Evolutionary conservation across 1,140 invertebrate genomes (phyloP).

Genomic region (Drosophila obscura): DNA sequence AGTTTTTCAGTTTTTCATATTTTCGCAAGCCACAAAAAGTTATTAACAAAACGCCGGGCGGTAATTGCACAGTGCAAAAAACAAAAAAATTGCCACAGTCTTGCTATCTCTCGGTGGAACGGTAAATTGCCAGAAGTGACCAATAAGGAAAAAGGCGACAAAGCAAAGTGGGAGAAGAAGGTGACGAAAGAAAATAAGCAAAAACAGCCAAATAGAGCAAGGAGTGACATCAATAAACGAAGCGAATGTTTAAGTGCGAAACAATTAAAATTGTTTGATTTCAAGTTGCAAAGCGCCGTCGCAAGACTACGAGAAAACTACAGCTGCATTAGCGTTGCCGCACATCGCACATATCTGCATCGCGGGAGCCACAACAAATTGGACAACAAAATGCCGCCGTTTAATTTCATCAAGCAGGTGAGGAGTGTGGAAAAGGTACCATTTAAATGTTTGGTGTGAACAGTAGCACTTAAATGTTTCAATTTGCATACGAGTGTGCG

Average conservation of each 20-base stretch:
- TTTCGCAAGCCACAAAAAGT: constrained; percentile 58
- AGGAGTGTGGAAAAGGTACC: constrained; percentile 42
- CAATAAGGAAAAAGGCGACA: constrained; percentile 29
- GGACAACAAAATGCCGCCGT: constrained; percentile 72
- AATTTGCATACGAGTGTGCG: not conserved
- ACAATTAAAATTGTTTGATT: constrained; percentile 67
- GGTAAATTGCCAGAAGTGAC: constrained; percentile 31
- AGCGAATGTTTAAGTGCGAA: constrained; percentile 57
- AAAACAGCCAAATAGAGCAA: constrained; percentile 31
- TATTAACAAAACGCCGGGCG: constrained; percentile 19
- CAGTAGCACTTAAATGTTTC: constrained; percentile 32
- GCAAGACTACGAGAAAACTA: constrained; percentile 7
- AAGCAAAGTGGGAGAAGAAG: constrained; percentile 1
- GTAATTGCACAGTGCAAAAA: constrained; percentile 20
- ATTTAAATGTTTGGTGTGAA: constrained; percentile 28
- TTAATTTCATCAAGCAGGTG: constrained; percentile 81
- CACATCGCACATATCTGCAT: constrained; percentile 47
- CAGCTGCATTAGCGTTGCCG: constrained; percentile 12
- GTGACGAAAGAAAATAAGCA: constrained; percentile 29
- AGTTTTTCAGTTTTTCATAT: constrained; percentile 33
- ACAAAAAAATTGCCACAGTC: not conserved
- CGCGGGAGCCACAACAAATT: constrained; percentile 36
- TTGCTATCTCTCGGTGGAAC: constrained; percentile 18
- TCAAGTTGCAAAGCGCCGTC: constrained; percentile 39
- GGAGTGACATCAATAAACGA: constrained; percentile 55